A percentile compares a stretch with the other conserved stretches of the same genome.
These are phyloP conservation scores for Lypha dubia DNA, from an alignment of 2,888 invertebrate genomes.

Conservation along the genomic window DNA sequence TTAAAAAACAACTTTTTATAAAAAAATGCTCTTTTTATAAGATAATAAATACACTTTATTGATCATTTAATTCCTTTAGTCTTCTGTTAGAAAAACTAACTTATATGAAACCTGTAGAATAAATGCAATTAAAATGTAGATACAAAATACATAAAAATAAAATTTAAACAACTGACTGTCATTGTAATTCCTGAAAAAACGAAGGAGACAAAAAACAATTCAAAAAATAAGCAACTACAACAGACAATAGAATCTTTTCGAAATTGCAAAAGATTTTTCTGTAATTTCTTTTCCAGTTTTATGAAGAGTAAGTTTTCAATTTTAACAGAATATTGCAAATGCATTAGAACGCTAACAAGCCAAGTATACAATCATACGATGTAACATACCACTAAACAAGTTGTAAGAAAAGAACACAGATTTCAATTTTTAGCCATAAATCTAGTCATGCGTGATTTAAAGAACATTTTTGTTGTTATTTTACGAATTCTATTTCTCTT, in stretches of 20 bases:
- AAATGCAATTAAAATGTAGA: constrained; percentile 44
- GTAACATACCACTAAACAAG: constrained; percentile 18
- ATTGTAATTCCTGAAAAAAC: constrained; percentile 53
- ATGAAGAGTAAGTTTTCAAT: constrained; percentile 3
- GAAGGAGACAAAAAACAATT: constrained; percentile 21
- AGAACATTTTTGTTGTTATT: constrained; percentile 47
- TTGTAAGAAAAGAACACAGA: constrained; percentile 24
- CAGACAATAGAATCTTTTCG: constrained; percentile 65
- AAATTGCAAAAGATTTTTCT: constrained; percentile 52
- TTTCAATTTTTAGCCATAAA: constrained; percentile 56
- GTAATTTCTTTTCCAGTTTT: constrained; percentile 50
- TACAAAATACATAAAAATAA: constrained; percentile 34
- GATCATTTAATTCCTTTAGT: background rate
- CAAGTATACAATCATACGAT: background rate
- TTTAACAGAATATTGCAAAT: constrained; percentile 69
- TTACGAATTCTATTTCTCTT: constrained; percentile 29
- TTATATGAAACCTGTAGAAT: constrained; percentile 60
- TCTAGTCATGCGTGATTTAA: constrained; percentile 67
- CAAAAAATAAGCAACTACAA: constrained; percentile 32
- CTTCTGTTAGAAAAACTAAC: constrained; percentile 37
- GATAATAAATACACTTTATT: background rate
- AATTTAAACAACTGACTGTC: constrained; percentile 28
- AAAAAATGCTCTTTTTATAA: background rate
- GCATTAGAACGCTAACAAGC: constrained; percentile 34
- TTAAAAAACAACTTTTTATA: background rate